These are phyloP conservation scores for Camponotus fellah DNA, from an alignment of 2,888 invertebrate genomes.

Conservation along the genomic window DNA sequence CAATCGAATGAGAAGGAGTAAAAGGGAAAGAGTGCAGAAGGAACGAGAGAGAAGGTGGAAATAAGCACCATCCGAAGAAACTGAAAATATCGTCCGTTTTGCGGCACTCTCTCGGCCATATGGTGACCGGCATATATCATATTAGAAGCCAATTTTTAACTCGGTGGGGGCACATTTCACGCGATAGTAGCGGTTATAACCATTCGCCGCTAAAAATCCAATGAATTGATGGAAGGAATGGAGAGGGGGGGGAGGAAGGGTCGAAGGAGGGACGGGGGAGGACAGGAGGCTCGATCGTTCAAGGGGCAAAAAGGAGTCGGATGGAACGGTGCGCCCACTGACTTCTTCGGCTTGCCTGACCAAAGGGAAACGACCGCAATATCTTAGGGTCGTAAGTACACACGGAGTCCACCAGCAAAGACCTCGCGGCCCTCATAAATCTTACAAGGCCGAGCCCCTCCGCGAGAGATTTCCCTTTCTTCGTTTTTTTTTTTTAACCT, in stretches of 20 bases:
- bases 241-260: not conserved
- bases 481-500: not conserved
- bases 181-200: slow-evolving; percentile 74
- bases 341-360: slow-evolving; percentile 73
- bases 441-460: slow-evolving; percentile 58
- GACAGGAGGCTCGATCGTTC: slow-evolving; percentile 61
- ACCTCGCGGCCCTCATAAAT: slow-evolving; percentile 72
- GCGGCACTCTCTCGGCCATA: slow-evolving; percentile 79
- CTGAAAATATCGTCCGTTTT: slow-evolving; percentile 78
- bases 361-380: slow-evolving; percentile 80
- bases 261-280: slow-evolving; percentile 16
- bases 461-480: slow-evolving; percentile 53
- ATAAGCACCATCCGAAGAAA: slow-evolving; percentile 54
- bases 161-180: slow-evolving; percentile 79
- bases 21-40: slow-evolving; percentile 18
- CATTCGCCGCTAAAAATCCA: slow-evolving; percentile 75
- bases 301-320: slow-evolving; percentile 66
- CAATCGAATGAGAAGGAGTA: slow-evolving; percentile 41
- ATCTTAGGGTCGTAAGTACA: slow-evolving; percentile 82
- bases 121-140: slow-evolving; percentile 82
- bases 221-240: slow-evolving; percentile 72
- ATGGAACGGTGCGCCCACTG: slow-evolving; percentile 59
- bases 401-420: slow-evolving; percentile 74
- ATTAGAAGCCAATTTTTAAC: slow-evolving; percentile 84
- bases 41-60: slow-evolving; percentile 52